phyloP scores from a whole-genome alignment of 2,888 invertebrate genomes.

The Rhodophaea formosa region DNA sequence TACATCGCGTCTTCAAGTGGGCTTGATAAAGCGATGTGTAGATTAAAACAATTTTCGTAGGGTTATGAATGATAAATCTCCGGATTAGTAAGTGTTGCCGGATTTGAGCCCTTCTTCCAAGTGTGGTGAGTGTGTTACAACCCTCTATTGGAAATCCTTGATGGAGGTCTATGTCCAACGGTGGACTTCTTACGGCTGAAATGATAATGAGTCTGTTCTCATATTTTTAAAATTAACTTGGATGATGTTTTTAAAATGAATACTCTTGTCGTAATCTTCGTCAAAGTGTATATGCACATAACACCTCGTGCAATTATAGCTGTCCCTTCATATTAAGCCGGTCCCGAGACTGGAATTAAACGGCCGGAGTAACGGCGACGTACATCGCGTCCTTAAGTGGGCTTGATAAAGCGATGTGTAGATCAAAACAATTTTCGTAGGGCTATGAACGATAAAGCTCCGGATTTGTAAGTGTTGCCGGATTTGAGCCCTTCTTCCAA shows the following conservation, averaged over 20 bases:
- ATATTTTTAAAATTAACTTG: conserved; percentile 21
- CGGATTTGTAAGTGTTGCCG: no score
- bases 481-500: no score
- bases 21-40: conserved; percentile 46
- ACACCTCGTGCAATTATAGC: conserved; percentile 66
- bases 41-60: conserved; percentile 38
- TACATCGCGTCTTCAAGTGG: conserved; percentile 42
- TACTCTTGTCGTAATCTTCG: conserved; percentile 59
- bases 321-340: conserved; percentile 70
- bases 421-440: conserved; percentile 38
- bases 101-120: no score
- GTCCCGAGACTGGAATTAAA: conserved; percentile 56
- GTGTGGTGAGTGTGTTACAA: no score
- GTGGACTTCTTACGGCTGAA: no score
- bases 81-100: no score
- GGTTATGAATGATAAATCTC: conserved; percentile 1
- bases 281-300: conserved; percentile 60
- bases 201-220: no score
- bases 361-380: conserved; percentile 46
- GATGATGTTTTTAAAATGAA: conserved; percentile 63
- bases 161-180: no score
- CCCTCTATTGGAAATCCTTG: no score
- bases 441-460: conserved; percentile 1
- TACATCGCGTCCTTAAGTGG: conserved; percentile 42
- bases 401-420: conserved; percentile 46